These are phyloP conservation scores for Chondrosia reniformis DNA, from an alignment of 37 sponge, comb jelly and placozoan genomes.

Conservation along the genomic window DNA sequence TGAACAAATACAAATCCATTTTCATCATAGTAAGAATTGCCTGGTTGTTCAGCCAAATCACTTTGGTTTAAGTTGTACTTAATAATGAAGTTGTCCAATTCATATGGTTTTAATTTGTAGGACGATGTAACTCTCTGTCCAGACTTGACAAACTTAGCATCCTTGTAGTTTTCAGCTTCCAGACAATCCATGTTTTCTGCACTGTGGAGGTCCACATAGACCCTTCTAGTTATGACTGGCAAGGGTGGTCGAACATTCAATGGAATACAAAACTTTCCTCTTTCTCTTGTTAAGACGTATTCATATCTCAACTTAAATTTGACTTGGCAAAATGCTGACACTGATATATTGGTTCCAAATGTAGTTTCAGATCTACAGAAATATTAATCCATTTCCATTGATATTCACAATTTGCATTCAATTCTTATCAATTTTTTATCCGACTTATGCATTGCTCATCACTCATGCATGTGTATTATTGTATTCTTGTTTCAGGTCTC, in stretches of 20 bases:
- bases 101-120: not conserved
- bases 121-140: not conserved
- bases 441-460: too few species aligned
- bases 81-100: slow-evolving; percentile 16
- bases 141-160: slow-evolving; percentile 1
- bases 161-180: slow-evolving; percentile 19
- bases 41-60: not conserved
- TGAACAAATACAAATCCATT: slow-evolving; percentile 29
- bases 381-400: too few species aligned
- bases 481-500: too few species aligned
- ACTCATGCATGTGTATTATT: too few species aligned
- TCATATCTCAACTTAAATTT: slow-evolving; percentile 19
- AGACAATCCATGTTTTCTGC: not conserved
- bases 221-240: slow-evolving; percentile 20
- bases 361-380: not conserved
- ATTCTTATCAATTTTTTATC: too few species aligned
- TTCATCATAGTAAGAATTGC: not conserved
- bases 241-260: slow-evolving; percentile 5
- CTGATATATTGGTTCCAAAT: slow-evolving; percentile 20
- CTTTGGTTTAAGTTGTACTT: slow-evolving; percentile 10
- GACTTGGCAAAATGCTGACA: slow-evolving; percentile 14
- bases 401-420: too few species aligned
- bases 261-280: slow-evolving; percentile 19
- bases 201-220: slow-evolving; percentile 12
- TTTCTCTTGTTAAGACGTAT: not conserved